Evolutionary conservation across 2,113 vertebrate genomes (phyloP).

Genomic region (Rousettus leschenaultii): DNA sequence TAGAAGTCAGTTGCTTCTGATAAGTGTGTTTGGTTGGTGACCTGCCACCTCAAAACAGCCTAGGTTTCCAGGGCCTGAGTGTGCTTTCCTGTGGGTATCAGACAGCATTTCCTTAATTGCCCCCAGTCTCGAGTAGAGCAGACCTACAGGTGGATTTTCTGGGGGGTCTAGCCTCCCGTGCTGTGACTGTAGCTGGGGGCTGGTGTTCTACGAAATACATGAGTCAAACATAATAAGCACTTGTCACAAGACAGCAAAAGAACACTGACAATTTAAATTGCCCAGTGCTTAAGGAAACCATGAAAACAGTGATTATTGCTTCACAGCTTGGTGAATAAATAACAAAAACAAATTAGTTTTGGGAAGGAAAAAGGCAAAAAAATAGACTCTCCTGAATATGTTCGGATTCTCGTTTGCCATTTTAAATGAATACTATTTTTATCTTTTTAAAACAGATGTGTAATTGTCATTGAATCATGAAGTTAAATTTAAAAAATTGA

Average conservation of each 20-base stretch:
- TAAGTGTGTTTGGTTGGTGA: background rate
- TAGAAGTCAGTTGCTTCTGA: background rate
- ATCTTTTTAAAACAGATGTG: background rate
- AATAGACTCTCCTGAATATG: background rate
- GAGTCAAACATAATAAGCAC: conserved; percentile 62
- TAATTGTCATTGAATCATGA: background rate
- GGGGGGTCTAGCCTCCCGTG: background rate
- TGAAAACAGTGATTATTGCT: conserved; percentile 73
- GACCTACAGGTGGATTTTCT: background rate
- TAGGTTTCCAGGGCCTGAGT: background rate
- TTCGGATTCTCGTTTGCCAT: background rate
- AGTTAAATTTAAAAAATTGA: background rate
- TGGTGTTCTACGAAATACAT: conserved; percentile 21
- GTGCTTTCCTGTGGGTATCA: background rate
- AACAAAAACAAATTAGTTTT: conserved; percentile 51
- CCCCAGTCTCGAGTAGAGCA: background rate
- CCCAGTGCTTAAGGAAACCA: conserved; percentile 32
- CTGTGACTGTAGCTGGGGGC: background rate
- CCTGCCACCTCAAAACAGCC: background rate
- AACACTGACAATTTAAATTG: conserved; percentile 61
- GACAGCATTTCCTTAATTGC: background rate
- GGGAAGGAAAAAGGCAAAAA: background rate
- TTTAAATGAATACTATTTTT: background rate
- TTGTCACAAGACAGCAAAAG: conserved; percentile 57
- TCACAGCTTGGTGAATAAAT: conserved; percentile 50